A percentile compares a stretch with the other conserved stretches of the same genome.
These are phyloP conservation scores for Crenichthys baileyi DNA, from an alignment of 2,797 vertebrate genomes.

Conservation along the genomic window DNA sequence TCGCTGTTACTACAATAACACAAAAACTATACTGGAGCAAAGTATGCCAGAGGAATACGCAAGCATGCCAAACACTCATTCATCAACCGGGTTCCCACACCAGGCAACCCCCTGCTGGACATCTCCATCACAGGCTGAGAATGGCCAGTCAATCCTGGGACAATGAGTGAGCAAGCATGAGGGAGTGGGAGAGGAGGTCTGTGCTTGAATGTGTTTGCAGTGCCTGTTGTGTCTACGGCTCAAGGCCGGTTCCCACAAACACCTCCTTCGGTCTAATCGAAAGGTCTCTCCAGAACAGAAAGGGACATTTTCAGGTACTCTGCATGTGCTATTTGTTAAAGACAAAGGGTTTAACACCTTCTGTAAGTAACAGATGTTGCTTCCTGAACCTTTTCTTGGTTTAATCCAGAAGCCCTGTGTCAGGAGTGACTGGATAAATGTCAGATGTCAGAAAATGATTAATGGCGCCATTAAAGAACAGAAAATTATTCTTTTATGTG, in stretches of 20 bases:
- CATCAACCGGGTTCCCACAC: conserved; percentile 77
- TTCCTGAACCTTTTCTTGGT: background rate
- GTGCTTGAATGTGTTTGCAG: conserved; percentile 42
- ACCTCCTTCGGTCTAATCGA: conserved; percentile 27
- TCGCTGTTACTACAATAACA: conserved; percentile 54
- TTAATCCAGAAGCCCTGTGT: background rate
- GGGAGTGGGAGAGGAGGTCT: conserved; percentile 34
- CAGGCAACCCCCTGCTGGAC: conserved; percentile 62
- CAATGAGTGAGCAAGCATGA: conserved; percentile 53
- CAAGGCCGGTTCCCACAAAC: conserved; percentile 67
- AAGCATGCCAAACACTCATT: conserved; percentile 73
- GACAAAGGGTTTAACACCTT: background rate
- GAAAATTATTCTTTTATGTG: background rate
- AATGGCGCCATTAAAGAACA: background rate
- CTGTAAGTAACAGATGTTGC: background rate
- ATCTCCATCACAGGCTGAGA: conserved; percentile 69
- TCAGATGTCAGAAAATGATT: conserved; percentile 14
- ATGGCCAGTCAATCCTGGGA: conserved; percentile 67
- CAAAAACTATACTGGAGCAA: conserved; percentile 59
- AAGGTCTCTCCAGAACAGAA: conserved; percentile 12
- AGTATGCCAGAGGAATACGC: conserved; percentile 57
- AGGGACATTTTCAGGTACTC: background rate
- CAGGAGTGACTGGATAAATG: background rate
- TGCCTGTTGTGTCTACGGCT: conserved; percentile 65
- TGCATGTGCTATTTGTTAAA: background rate